These are phyloP conservation scores for Ditylenchus dipsaci DNA, from an alignment of 1,140 invertebrate species.

Conservation along the genomic window DNA sequence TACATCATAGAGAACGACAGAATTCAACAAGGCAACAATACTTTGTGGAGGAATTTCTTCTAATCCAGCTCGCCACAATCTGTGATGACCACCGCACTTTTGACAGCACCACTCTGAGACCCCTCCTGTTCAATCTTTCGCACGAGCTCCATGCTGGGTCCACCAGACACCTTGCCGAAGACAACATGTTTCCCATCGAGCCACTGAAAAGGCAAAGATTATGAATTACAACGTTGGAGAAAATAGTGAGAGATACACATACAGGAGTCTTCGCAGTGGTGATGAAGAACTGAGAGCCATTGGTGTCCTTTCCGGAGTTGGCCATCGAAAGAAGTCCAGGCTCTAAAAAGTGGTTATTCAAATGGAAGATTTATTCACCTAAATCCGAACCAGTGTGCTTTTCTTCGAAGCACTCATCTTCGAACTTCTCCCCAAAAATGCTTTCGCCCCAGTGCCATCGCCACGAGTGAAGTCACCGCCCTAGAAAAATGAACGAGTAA, in stretches of 20 bases:
- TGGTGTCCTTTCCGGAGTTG: slow-evolving; percentile 67
- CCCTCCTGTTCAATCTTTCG: slow-evolving; percentile 59
- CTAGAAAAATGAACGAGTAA: slow-evolving; percentile 2
- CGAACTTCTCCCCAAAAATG: slow-evolving; percentile 77
- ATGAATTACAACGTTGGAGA: slow-evolving; percentile 97
- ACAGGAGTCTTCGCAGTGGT: slow-evolving; percentile 10
- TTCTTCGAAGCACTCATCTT: slow-evolving; percentile 92
- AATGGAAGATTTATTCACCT: slow-evolving; percentile 97
- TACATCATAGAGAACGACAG: too few species aligned
- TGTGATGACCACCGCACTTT: slow-evolving; percentile 74
- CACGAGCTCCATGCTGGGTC: slow-evolving; percentile 67
- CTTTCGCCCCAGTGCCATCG: slow-evolving; percentile 93
- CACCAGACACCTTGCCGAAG: slow-evolving; percentile 69
- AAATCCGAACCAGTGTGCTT: slow-evolving; percentile 68
- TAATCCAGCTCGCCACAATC: slow-evolving; percentile 73
- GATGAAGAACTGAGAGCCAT: slow-evolving; percentile 69
- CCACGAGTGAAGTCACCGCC: slow-evolving; percentile 62
- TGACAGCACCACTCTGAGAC: slow-evolving; percentile 66
- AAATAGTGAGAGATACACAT: slow-evolving; percentile 71
- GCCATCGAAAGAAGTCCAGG: slow-evolving; percentile 84
- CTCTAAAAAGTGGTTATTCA: slow-evolving; percentile 73
- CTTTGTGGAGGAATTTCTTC: too few species aligned
- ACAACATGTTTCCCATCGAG: slow-evolving; percentile 83
- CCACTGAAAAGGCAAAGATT: slow-evolving; percentile 79
- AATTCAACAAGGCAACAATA: too few species aligned